A percentile compares a stretch with the other conserved stretches of the same genome.
Evolutionary conservation across 2,888 invertebrate species (phyloP).

Genomic region (Phortica magna): DNA sequence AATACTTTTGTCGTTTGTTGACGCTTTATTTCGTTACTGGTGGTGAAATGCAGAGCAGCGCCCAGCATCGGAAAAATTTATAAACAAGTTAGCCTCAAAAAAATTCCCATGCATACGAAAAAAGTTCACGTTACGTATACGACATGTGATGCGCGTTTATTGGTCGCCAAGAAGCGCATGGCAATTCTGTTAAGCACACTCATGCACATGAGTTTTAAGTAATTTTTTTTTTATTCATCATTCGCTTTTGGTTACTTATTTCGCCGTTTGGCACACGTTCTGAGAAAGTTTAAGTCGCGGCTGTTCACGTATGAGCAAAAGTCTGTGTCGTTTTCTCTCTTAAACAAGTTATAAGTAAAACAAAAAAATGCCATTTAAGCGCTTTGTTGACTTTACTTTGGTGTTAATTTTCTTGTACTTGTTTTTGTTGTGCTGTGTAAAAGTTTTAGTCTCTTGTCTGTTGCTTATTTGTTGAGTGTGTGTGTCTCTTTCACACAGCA

Average conservation of each 20-base stretch:
- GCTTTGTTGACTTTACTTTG: not conserved
- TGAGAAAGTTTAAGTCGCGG: too few relatives aligned
- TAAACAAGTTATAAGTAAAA: not conserved
- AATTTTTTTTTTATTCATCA: too few relatives aligned
- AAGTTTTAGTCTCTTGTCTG: not conserved
- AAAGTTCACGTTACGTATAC: conserved; percentile 59
- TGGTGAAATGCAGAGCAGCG: not conserved
- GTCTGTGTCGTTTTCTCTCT: too few relatives aligned
- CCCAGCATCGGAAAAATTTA: not conserved
- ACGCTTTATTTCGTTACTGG: not conserved
- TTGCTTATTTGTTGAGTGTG: too few relatives aligned
- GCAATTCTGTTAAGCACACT: conserved; percentile 38
- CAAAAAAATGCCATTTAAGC: too few relatives aligned
- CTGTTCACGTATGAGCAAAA: too few relatives aligned
- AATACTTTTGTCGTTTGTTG: not conserved
- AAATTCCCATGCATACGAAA: conserved; percentile 50
- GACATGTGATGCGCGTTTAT: conserved; percentile 58
- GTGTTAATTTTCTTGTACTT: conserved; percentile 18
- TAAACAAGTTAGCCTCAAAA: conserved; percentile 32
- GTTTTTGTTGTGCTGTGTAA: not conserved
- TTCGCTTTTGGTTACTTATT: too few relatives aligned
- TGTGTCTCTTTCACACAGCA: too few relatives aligned
- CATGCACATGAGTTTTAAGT: not conserved
- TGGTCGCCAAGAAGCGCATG: conserved; percentile 44
- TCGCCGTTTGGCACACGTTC: not conserved